Evolutionary conservation across 2,113 vertebrate species (phyloP).

Genomic region (Nipponia nippon): DNA sequence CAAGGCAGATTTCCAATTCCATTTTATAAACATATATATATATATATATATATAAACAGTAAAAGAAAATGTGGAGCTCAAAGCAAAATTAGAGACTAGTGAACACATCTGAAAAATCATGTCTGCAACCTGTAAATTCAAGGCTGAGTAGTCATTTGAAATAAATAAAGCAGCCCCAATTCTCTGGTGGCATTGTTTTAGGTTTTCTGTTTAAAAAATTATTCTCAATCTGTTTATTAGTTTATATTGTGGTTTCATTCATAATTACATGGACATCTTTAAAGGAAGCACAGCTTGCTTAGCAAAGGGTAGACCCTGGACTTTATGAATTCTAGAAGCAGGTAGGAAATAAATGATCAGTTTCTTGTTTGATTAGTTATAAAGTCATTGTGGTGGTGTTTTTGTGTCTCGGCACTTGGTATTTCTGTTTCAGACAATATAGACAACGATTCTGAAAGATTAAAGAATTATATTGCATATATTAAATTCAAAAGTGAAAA

Average conservation of each 20-base stretch:
- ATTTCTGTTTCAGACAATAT: background rate
- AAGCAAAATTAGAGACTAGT: background rate
- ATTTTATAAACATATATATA: background rate
- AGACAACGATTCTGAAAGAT: background rate
- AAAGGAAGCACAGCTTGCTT: background rate
- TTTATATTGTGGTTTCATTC: background rate
- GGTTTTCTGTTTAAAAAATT: background rate
- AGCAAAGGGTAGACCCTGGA: background rate
- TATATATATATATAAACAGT: too few species aligned
- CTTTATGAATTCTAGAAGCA: background rate
- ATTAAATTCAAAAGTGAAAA: background rate
- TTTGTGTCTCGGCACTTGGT: background rate
- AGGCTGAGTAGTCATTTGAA: background rate
- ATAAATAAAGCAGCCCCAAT: background rate
- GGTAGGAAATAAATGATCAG: background rate
- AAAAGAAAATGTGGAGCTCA: background rate
- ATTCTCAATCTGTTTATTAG: background rate
- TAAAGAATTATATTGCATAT: background rate
- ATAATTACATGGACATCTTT: background rate
- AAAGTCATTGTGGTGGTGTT: rapidly evolving
- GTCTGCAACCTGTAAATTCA: background rate
- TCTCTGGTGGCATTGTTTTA: background rate
- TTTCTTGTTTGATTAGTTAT: background rate
- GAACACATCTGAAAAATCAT: background rate
- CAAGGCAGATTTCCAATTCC: background rate